Base-by-base conservation (phyloP, 2,888 invertebrate genomes). In the Phragmatobia fuliginosa region DNA sequence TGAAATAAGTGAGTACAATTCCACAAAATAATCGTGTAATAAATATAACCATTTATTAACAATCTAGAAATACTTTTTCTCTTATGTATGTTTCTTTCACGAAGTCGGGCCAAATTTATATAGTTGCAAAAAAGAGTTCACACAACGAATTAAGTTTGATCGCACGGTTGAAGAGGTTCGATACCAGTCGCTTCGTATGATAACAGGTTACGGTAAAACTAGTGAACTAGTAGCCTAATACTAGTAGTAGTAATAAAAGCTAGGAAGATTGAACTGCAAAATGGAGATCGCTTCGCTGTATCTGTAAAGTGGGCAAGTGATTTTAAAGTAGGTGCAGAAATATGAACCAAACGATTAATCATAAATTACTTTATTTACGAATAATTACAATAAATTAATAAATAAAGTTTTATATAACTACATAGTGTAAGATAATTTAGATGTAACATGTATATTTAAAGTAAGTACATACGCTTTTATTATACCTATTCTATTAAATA, bases 401-500 rank as follows among this genome's bases (percentile, higher is more conserved):
- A 82, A 81, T 78, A 83, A 78, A 56, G 80, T 72, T 74, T 76
- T 73, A 76, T 67, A 67, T 67, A 67, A 73, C 71, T 72, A 38
- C 4, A 38, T 4, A 77, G 61, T 61, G 81, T 74, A 77, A 79
- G 65, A 79, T 1, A 70, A 71, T 73, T 73, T 72, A 73, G 79
- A 75, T 81, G 76, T 68, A 66, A 67, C 64, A 59, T 60, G 21
- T 52, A 56, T 56, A 25, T 72, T 74, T 82, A 77, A 76, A 77
- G 74, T 83, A 82, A 81, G 82, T 82, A 82, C 76, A 76, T 73
- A 77, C 21, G 14, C 70, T 67, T 59, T 73, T 77, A 78, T 36
- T 10, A 31, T 68, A n/a, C n/a, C n/a, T n/a, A 61, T 68, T 62
- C 68, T 75, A 76, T 72, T 67, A 62, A 79, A 74, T 68, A 75